Conservation (phyloP, 2,113 vertebrate genomes). For the Crotalus helleri region DNA sequence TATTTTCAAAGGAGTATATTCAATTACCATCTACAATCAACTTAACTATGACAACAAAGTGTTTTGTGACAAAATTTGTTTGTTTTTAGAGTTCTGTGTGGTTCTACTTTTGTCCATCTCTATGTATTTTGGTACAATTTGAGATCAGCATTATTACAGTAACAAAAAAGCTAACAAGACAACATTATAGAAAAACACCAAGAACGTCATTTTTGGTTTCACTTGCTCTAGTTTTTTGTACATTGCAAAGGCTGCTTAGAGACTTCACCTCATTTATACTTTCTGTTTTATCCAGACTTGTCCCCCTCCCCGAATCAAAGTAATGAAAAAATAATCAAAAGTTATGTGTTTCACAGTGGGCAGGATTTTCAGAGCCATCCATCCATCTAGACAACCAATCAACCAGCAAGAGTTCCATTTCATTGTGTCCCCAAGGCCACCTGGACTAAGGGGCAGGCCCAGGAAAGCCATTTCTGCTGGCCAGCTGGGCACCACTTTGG, state of each 20-base stretch:
- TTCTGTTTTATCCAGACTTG: constrained; percentile 80
- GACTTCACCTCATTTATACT: constrained; percentile 78
- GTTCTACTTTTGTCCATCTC: constrained; percentile 89
- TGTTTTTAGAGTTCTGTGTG: constrained; percentile 92
- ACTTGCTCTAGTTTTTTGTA: constrained; percentile 99
- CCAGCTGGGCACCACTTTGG: not conserved
- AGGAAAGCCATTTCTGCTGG: not conserved
- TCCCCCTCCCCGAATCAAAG: constrained; percentile 64
- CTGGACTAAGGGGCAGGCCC: not conserved
- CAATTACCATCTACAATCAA: constrained; percentile 99
- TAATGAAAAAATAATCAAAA: constrained; percentile 71
- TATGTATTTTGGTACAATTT: constrained; percentile 99
- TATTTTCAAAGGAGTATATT: constrained; percentile 99
- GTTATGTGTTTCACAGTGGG: constrained; percentile 93
- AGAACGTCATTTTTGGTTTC: constrained; percentile 99
- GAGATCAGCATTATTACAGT: constrained; percentile 99
- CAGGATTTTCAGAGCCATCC: constrained; percentile 75
- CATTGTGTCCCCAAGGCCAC: not conserved
- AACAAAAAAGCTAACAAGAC: constrained; percentile 99
- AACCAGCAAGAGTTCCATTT: constrained; percentile 67
- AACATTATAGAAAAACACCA: constrained; percentile 99
- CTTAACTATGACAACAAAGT: constrained; percentile 99
- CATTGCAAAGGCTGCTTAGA: constrained; percentile 99
- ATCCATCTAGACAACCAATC: constrained; percentile 21
- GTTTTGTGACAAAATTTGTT: constrained; percentile 94